Base-by-base conservation (phyloP, 2,797 vertebrate genomes). In the Tokudaia tokunoshimensis region DNA sequence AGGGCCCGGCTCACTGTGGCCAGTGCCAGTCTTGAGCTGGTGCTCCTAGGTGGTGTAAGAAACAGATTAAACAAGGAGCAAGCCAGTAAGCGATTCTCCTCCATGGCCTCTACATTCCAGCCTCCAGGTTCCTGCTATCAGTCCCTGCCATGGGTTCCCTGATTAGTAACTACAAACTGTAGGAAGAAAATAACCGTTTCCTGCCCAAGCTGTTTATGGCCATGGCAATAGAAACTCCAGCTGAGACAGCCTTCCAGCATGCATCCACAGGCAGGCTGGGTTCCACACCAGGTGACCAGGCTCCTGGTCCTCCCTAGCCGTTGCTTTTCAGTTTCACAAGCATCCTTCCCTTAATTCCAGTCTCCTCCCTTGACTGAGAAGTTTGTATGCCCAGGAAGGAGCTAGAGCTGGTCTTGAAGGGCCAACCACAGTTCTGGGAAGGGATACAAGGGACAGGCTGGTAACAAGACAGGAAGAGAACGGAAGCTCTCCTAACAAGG, bases 211-310 rank as follows among this genome's bases (percentile, higher is more conserved):
- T n/a, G 44, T 52, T 86, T 52, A 47, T 86, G 44, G 44, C 15
- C 83, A n/a, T n/a, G 63, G 20, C 47, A 50, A 2, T 34, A 67
- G 19, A 20, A 50, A n/a, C 19, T 52, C 19, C 44, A 52, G 20
- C 63, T 70, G 31, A 70, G 26, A 47, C 57, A 85, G 26, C 19
- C 61, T 85, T 47, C 70, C 12, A 15, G 41, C 6, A 0, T 12
- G 0, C 22, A 13, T 65, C 52, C 24, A 4, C 0, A 0, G 15
- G 24, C 15, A 4, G 20, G 19, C 63, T 19, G 6, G 15, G 55
- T 12, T 20, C 91, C 52, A 83, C 3, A 1, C 7, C 44, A 26
- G 20, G 34, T 72, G 37, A 61, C 52, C 20, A 1, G 67, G 41
- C 57, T n/a, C 6, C 67, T 37, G 37, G 20, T 52, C 44, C 81